These are phyloP conservation scores for Epizoanthus ramosus DNA, from an alignment of 92 coral and sea anemone genomes.

Conservation along the genomic window DNA sequence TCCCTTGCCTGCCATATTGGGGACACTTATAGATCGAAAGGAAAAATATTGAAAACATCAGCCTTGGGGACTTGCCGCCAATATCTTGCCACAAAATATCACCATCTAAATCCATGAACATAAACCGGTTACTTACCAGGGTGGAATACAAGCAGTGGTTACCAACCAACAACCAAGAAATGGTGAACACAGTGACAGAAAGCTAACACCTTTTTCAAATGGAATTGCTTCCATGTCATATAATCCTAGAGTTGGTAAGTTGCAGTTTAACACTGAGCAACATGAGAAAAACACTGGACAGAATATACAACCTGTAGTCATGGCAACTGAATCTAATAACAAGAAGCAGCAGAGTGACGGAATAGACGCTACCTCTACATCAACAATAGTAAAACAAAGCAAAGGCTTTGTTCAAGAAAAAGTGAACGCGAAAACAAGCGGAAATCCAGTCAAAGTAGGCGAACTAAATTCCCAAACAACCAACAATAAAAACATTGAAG, in stretches of 20 bases:
- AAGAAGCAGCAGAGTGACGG: conserved; percentile 8
- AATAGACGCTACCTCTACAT: conserved; percentile 19
- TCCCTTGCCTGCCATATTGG: too few species aligned
- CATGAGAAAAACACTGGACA: background rate
- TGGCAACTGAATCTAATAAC: background rate
- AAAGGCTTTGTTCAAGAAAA: background rate
- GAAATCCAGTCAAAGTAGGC: background rate
- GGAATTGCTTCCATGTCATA: background rate
- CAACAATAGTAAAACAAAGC: background rate
- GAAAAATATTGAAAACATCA: too few species aligned
- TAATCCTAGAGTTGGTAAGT: background rate
- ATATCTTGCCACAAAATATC: too few species aligned
- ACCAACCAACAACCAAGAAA: background rate
- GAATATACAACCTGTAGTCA: background rate
- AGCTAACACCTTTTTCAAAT: background rate
- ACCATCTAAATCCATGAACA: too few species aligned
- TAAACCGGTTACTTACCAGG: too few species aligned
- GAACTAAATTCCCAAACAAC: background rate
- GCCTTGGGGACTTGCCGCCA: too few species aligned
- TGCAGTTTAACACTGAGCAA: background rate
- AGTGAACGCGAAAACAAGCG: background rate
- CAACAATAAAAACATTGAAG: background rate
- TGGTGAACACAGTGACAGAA: background rate
- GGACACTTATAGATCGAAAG: too few species aligned
- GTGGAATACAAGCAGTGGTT: background rate